A percentile compares a stretch with the other conserved stretches of the same genome.
phyloP scores from a whole-genome alignment of 2,113 vertebrate genomes.

The Probosciger aterrimus region DNA sequence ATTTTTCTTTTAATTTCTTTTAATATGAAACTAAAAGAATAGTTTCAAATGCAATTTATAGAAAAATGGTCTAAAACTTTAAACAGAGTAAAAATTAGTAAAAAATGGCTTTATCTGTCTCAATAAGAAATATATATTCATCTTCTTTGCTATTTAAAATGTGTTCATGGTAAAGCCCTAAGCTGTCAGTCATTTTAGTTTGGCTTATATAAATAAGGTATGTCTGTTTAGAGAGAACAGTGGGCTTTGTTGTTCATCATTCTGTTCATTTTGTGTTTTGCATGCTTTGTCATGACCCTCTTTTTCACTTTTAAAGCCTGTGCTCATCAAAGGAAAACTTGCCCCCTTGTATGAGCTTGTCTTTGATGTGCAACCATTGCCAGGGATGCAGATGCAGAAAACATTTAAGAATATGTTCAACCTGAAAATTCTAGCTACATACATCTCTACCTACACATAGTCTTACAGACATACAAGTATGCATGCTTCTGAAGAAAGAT shows the following conservation, averaged over 20 bases:
- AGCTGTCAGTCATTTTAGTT: background rate
- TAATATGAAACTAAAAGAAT: background rate
- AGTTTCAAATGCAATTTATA: background rate
- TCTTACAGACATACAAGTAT: background rate
- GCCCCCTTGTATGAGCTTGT: background rate
- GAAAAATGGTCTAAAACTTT: background rate
- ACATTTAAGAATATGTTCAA: background rate
- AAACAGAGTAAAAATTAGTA: background rate
- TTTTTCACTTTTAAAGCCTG: background rate
- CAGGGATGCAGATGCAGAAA: background rate
- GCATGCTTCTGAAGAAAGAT: background rate
- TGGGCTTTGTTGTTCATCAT: background rate
- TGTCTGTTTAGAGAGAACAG: background rate
- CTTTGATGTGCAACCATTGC: background rate
- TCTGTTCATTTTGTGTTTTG: background rate
- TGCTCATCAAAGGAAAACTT: background rate
- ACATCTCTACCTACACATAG: too few relatives aligned
- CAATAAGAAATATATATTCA: background rate
- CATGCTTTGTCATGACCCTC: background rate
- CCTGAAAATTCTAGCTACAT: background rate
- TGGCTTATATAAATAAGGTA: background rate
- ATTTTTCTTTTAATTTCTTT: background rate
- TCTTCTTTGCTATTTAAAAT: background rate
- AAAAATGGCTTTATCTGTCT: background rate
- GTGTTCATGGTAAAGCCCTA: background rate